Conservation (phyloP, 2,797 vertebrate species). For the Carapus acus region DNA sequence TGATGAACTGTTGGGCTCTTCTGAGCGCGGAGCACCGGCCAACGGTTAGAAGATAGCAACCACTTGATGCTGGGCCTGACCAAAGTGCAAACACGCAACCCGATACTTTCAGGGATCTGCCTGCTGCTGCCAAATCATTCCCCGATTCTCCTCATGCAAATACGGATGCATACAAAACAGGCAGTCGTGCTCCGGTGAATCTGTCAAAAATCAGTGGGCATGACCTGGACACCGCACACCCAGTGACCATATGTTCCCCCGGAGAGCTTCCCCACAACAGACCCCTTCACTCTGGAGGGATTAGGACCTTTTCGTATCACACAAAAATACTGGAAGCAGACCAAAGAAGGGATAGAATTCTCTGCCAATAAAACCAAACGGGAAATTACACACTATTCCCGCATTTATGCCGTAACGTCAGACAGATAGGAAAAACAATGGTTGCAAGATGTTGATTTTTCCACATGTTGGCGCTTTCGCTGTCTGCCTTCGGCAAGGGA, state of each 20-base stretch:
- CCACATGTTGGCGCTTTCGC: conserved; percentile 15
- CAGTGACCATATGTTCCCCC: conserved; percentile 40
- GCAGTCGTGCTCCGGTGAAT: conserved; percentile 24
- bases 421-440: conserved; percentile 42
- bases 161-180: conserved; percentile 12
- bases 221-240: conserved; percentile 36
- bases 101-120: neutral
- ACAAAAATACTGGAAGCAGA: conserved; percentile 36
- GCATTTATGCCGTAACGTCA: conserved; percentile 37
- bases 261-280: conserved; percentile 35
- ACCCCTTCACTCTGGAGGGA: conserved; percentile 29
- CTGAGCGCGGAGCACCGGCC: too few species aligned
- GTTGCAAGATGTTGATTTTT: conserved; percentile 41
- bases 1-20: conserved; percentile 5
- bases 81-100: neutral
- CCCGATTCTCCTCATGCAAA: conserved; percentile 19
- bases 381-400: conserved; percentile 53
- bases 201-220: conserved; percentile 26
- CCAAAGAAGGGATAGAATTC: conserved; percentile 30
- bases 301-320: conserved; percentile 45
- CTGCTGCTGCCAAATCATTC: neutral
- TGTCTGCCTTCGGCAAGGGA: conserved; percentile 1
- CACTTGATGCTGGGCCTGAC: neutral
- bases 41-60: neutral
- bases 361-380: conserved; percentile 48